Evolutionary conservation across 2,888 invertebrate species (phyloP), one percentile per base, ranked within the genome.

Genomic region (Neoaliturus tenellus): DNA sequence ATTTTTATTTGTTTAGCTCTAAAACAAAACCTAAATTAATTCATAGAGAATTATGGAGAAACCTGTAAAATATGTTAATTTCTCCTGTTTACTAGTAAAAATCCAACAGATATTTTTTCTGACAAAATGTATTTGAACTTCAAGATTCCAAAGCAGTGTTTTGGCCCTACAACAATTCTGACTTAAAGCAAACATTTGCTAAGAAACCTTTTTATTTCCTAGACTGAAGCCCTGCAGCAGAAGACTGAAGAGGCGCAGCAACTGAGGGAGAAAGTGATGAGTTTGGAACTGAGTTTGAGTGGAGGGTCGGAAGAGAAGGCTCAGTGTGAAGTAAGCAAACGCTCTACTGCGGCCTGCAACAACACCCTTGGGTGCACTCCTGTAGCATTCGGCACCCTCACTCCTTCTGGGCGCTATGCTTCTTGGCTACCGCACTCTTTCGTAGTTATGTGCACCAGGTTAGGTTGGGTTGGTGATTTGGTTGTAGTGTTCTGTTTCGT

Each of bases 181-280:
- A 39, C 39, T 12, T 8, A 39, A 39, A 5, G 12, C 12, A 39
- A 39, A n/a, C n/a, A n/a, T n/a, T n/a, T n/a, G n/a, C n/a, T n/a
- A n/a, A n/a, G n/a, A n/a, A n/a, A n/a, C 44, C 12, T 44, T 44
- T 41, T 1, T 41, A 41, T 8, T 5, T 44, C 14, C 8, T 90
- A 95, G 93, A 93, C 93, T 85, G 96, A 96, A 88, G 94, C 94
- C 0, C 91, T 96, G 0, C 93, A 95, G 89, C 93, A 94, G 84
- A 96, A 95, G 90, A 92, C 93, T 0, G 94, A 95, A 62, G 97
- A 97, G 90, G 92, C 93, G 12, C 95, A 95, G 88, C 93, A 93
- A 87, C 90, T 96, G 87, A 92, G 95, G 12, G 97, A 97, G 88
- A 96, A 95, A 90, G 91, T 96, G 55, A 94, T 95, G 0, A 93